Conservation (phyloP, 2,888 invertebrate genomes). For the Erynnis tages region DNA sequence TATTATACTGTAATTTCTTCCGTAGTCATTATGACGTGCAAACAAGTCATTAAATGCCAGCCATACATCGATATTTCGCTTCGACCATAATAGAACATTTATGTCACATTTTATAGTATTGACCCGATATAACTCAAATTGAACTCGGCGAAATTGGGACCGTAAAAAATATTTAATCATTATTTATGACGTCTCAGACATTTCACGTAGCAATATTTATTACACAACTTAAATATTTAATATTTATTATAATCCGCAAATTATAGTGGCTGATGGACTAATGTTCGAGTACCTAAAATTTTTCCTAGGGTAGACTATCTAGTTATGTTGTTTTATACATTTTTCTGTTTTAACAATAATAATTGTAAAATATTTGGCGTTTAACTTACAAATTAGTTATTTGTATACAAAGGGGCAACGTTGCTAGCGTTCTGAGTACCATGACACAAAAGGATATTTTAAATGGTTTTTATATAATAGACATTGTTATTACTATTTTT, state of each 20-base stretch:
- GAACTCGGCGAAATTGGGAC: slow-evolving; percentile 38
- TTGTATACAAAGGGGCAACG: background rate
- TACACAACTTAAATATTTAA: background rate
- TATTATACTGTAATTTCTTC: slow-evolving; percentile 1
- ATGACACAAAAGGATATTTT: background rate
- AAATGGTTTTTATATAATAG: too few relatives aligned
- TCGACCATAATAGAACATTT: slow-evolving; percentile 43
- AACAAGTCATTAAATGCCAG: slow-evolving; percentile 38
- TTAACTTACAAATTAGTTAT: background rate
- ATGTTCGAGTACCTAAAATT: too few relatives aligned
- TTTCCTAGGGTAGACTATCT: too few relatives aligned
- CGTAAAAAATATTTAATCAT: slow-evolving; percentile 44
- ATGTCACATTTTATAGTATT: slow-evolving; percentile 45
- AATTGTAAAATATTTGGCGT: background rate
- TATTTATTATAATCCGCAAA: too few relatives aligned
- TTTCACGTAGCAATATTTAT: slow-evolving; percentile 35
- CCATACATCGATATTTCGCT: slow-evolving; percentile 17
- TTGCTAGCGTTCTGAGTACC: too few relatives aligned
- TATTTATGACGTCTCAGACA: slow-evolving; percentile 43
- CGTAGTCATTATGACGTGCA: slow-evolving; percentile 40
- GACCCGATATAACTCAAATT: slow-evolving; percentile 44
- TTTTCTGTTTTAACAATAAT: too few relatives aligned
- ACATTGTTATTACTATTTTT: too few relatives aligned
- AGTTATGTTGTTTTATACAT: too few relatives aligned
- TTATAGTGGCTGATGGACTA: too few relatives aligned